Base-by-base conservation (phyloP, 2,888 invertebrate species). In the Campoplex capitator region DNA sequence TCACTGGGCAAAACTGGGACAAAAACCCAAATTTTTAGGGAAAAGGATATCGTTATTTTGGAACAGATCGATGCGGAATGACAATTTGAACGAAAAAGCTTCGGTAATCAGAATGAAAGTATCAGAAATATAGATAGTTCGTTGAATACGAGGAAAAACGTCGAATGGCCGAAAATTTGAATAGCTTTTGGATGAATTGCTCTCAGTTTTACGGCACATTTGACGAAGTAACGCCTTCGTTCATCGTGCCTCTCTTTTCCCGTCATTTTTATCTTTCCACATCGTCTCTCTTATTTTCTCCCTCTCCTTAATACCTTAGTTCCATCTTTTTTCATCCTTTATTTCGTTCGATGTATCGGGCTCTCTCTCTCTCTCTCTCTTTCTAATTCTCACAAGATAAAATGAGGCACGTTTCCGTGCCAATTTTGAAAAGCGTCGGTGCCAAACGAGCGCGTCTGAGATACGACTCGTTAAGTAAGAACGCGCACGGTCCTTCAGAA, bases 401-500 rank as follows among this genome's bases (percentile, higher is more conserved):
- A 75, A 78, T 84, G 74, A 83, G 54, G 86, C 83, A 78, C 85
- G 86, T 88, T 85, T 85, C 87, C 88, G 89, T 92, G 93, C 92
- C 93, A 93, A 92, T 89, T 91, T 71, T 75, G 71, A 78, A 92
- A 92, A 91, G 91, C 92, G 91, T 74, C 74, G 48, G 80, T 92
- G 92, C 92, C 92, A 92, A 92, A 89, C 84, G 88, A 74, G 83
- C 89, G 88, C 88, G 89, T 90, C 88, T 90, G 88, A 86, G 90
- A 88, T 88, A 89, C 91, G 92, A 91, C 90, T 91, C 91, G 92
- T 93, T 92, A 91, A 89, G 89, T 87, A 88, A 89, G 90, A 90
- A 91, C 89, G 90, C 90, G 80, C 23, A 23, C 88, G 85, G 89
- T 89, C 87, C 88, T 89, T 88, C 88, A 74, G 67, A 85, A 89